phyloP scores from a whole-genome alignment of 2,797 vertebrate species.

The Jordanella pulchra region DNA sequence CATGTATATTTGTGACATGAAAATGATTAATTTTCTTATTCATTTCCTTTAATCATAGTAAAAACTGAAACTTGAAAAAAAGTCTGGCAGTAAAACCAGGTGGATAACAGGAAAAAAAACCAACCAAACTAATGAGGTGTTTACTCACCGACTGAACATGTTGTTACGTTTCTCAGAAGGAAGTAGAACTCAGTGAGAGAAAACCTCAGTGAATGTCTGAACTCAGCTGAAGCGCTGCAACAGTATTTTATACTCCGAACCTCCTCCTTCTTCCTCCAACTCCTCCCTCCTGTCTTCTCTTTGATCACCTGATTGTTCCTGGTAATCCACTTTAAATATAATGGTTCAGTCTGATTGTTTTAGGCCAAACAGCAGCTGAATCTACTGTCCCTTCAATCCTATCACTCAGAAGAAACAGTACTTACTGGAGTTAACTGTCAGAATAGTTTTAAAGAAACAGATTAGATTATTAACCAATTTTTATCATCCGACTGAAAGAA shows the following conservation, averaged over 20 bases:
- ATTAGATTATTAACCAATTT: neutral
- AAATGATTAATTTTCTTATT: neutral
- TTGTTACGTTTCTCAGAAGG: slow-evolving; percentile 22
- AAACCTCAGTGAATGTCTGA: slow-evolving; percentile 31
- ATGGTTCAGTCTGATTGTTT: neutral
- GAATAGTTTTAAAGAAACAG: neutral
- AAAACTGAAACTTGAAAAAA: neutral
- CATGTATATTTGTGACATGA: neutral
- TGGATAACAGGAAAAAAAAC: neutral
- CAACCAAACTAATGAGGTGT: slow-evolving; percentile 5
- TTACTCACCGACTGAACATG: slow-evolving; percentile 60
- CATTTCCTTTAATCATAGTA: neutral
- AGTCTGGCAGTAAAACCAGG: neutral
- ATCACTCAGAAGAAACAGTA: neutral
- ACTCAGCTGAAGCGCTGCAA: slow-evolving; percentile 20
- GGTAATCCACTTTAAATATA: neutral
- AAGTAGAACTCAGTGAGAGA: neutral
- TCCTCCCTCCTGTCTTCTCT: neutral
- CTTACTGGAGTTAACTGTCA: neutral
- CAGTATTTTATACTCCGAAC: slow-evolving; percentile 42
- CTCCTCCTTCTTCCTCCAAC: slow-evolving; percentile 1
- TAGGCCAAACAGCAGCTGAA: neutral
- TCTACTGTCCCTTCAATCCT: neutral
- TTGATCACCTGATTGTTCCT: slow-evolving; percentile 15
- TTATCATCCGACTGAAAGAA: neutral